Evolutionary conservation across 2,797 vertebrate genomes (phyloP).

Genomic region (Perodicticus potto): DNA sequence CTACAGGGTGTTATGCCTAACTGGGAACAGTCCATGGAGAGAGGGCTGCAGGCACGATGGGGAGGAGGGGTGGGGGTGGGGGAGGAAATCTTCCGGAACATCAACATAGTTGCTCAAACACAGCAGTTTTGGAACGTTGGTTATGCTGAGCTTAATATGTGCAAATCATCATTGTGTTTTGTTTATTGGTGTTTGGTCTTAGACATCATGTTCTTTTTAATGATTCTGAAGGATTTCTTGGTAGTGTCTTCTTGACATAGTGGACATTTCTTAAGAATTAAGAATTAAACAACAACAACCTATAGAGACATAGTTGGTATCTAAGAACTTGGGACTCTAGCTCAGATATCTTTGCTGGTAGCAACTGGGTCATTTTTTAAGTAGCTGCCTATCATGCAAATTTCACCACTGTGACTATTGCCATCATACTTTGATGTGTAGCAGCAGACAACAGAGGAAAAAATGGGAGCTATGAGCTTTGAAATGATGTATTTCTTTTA

Average conservation of each 20-base stretch:
- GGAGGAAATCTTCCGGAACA: neutral
- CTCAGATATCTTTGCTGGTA: neutral
- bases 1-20: neutral
- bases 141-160: neutral
- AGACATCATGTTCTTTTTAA: neutral
- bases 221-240: neutral
- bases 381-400: neutral
- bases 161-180: slow-evolving; percentile 2
- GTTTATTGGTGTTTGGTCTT: neutral
- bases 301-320: neutral
- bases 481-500: neutral
- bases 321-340: neutral
- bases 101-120: neutral
- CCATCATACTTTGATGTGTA: neutral
- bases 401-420: neutral
- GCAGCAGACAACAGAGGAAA: neutral
- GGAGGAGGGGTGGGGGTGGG: neutral
- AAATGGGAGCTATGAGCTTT: neutral
- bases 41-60: neutral
- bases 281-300: neutral
- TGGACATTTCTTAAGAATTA: slow-evolving; percentile 20
- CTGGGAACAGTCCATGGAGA: neutral
- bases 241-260: neutral
- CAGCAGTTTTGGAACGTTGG: neutral
- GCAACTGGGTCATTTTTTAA: neutral